Percentiles rank a stretch among this genome's conserved stretches.
Conservation (phyloP, 2,113 vertebrate genomes). For the Mirounga angustirostris region DNA sequence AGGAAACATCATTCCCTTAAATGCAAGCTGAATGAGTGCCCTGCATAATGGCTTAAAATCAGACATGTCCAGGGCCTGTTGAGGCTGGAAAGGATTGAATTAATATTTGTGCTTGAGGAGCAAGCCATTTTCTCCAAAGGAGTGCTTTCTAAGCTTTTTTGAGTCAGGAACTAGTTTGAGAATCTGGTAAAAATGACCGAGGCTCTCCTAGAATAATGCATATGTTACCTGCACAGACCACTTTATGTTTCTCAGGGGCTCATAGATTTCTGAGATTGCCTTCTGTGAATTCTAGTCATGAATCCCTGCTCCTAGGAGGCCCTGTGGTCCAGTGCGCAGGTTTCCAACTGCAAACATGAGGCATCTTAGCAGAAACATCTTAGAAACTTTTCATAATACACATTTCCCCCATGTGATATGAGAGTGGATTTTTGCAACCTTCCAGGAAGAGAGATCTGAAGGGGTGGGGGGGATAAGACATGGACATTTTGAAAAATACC, state of each 20-base stretch:
- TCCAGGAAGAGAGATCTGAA: neutral
- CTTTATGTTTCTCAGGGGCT: neutral
- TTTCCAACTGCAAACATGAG: neutral
- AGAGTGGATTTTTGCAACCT: too few species aligned
- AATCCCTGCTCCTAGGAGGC: neutral
- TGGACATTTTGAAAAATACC: neutral
- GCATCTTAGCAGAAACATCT: neutral
- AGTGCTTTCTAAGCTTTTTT: neutral
- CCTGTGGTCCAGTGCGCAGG: neutral
- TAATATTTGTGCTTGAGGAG: neutral
- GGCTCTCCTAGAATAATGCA: neutral
- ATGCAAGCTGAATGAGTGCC: neutral
- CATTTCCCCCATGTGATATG: neutral
- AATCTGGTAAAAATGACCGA: neutral
- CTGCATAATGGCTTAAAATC: slow-evolving; percentile 28
- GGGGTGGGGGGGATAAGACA: neutral
- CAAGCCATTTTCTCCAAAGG: neutral
- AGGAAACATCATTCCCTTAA: slow-evolving; percentile 62
- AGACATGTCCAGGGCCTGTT: neutral
- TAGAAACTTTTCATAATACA: neutral
- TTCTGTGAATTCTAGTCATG: neutral
- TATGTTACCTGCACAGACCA: neutral
- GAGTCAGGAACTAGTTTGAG: neutral
- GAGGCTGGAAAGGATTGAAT: slow-evolving; percentile 10
- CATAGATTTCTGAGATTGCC: neutral